Percentiles rank a stretch among this genome's conserved stretches.
phyloP scores from a whole-genome alignment of 2,113 vertebrate genomes.

The Antigone vipio region DNA sequence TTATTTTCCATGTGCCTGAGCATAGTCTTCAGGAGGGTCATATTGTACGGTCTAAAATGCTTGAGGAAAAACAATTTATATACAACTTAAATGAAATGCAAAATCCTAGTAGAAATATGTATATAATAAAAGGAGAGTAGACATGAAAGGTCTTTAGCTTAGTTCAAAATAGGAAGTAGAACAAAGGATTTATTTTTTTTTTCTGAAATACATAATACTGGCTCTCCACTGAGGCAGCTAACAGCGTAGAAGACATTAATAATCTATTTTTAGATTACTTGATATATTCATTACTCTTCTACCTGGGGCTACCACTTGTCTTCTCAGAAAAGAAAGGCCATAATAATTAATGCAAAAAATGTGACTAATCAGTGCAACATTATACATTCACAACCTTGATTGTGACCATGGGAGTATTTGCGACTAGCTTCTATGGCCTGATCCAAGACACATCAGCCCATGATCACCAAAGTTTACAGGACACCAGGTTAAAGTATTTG shows the following conservation, averaged over 20 bases:
- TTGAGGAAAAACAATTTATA: background rate
- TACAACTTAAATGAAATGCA: background rate
- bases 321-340: background rate
- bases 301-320: background rate
- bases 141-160: background rate
- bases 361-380: background rate
- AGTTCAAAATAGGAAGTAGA: background rate
- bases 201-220: background rate
- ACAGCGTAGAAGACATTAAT: background rate
- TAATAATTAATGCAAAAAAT: background rate
- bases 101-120: background rate
- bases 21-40: too few relatives aligned
- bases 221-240: background rate
- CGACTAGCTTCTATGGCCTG: background rate
- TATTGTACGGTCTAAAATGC: background rate
- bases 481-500: background rate
- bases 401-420: background rate
- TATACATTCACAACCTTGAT: background rate
- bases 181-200: background rate
- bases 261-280: background rate
- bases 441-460: background rate
- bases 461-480: background rate
- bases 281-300: background rate
- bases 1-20: too few relatives aligned
- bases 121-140: background rate